Percentiles rank a stretch among this genome's conserved stretches.
These are phyloP conservation scores for Aporophyla nigra DNA, from an alignment of 2,888 invertebrate genomes.

Conservation along the genomic window DNA sequence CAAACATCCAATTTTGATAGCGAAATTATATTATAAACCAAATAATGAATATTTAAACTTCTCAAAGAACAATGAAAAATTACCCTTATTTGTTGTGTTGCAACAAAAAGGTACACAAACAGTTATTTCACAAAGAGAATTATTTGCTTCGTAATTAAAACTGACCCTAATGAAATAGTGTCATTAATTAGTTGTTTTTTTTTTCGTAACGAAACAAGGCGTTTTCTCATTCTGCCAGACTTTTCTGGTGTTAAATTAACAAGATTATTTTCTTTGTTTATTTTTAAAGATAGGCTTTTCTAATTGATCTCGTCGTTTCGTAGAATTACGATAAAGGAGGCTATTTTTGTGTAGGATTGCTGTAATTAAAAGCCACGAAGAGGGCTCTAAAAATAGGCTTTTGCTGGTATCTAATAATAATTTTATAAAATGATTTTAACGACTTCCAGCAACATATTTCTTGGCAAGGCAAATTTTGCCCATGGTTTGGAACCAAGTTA, in stretches of 20 bases:
- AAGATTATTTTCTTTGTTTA: constrained; percentile 63
- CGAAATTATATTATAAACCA: constrained; percentile 15
- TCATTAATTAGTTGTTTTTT: constrained; percentile 71
- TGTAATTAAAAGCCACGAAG: background rate
- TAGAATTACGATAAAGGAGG: constrained; percentile 2
- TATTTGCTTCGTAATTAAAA: constrained; percentile 70
- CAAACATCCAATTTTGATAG: constrained; percentile 14
- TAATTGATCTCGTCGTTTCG: constrained; percentile 39
- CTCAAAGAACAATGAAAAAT: constrained; percentile 43
- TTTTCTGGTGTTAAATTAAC: constrained; percentile 61
- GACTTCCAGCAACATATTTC: too few relatives aligned
- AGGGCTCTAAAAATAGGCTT: too few relatives aligned
- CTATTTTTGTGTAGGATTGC: background rate
- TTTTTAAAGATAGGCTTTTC: constrained; percentile 45
- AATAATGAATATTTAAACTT: constrained; percentile 30
- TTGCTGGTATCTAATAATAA: background rate
- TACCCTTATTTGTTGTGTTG: constrained; percentile 36
- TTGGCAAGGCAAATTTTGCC: background rate
- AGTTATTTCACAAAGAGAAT: constrained; percentile 60
- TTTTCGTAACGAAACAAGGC: constrained; percentile 57
- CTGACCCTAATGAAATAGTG: constrained; percentile 70
- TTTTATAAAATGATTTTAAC: background rate
- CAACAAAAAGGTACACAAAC: constrained; percentile 47
- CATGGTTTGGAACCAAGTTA: background rate
- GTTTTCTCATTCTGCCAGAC: constrained; percentile 48